Evolutionary conservation across 2,113 vertebrate genomes (phyloP).

Genomic region (Plectropomus leopardus): DNA sequence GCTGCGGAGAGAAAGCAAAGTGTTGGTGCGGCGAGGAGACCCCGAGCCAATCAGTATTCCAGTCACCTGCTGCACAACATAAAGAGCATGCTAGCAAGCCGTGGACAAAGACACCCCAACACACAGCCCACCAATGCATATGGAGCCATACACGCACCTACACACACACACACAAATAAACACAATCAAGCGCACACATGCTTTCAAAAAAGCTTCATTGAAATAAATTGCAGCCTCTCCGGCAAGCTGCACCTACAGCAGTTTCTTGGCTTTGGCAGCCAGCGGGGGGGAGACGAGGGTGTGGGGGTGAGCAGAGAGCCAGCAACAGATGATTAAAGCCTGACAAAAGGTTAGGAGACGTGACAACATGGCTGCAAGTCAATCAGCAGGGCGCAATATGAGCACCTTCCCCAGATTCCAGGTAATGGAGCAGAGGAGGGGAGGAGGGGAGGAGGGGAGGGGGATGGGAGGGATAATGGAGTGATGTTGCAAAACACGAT

Average conservation of each 20-base stretch:
- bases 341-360: slow-evolving; percentile 75
- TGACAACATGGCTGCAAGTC: slow-evolving; percentile 79
- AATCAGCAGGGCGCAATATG: slow-evolving; percentile 82
- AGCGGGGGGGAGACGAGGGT: background rate
- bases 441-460: background rate
- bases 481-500: slow-evolving; percentile 70
- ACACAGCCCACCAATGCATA: slow-evolving; percentile 50
- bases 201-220: slow-evolving; percentile 74
- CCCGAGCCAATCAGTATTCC: slow-evolving; percentile 80
- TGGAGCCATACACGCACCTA: slow-evolving; percentile 27
- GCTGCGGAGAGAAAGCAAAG: slow-evolving; percentile 16
- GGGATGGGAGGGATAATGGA: slow-evolving; percentile 33
- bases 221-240: slow-evolving; percentile 77
- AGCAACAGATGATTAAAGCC: slow-evolving; percentile 78
- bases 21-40: slow-evolving; percentile 53
- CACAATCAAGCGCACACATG: slow-evolving; percentile 40
- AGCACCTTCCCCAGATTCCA: slow-evolving; percentile 68
- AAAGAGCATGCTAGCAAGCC: slow-evolving; percentile 74
- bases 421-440: slow-evolving; percentile 59
- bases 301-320: background rate
- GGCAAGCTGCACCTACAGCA: slow-evolving; percentile 75
- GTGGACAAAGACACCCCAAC: slow-evolving; percentile 64
- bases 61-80: slow-evolving; percentile 79
- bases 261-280: slow-evolving; percentile 45
- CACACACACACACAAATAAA: slow-evolving; percentile 26